phyloP scores from a whole-genome alignment of 2,113 vertebrate species.

The Indicator maculatus region DNA sequence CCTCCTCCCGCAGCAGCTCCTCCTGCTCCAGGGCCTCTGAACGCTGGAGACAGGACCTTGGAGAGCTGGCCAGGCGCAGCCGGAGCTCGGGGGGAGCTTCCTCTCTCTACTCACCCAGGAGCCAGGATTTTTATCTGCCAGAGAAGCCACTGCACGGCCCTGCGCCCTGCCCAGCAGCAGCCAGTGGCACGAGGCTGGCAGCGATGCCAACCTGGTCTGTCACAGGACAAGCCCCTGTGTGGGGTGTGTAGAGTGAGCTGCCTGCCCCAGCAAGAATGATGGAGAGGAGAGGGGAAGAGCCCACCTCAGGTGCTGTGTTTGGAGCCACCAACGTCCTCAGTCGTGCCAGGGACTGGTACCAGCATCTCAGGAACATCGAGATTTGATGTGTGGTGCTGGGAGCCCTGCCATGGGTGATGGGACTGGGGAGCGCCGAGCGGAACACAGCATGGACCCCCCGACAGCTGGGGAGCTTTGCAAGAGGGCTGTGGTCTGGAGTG shows the following conservation, averaged over 20 bases:
- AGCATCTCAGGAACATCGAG: background rate
- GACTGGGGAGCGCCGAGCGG: background rate
- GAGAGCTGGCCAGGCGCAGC: no score
- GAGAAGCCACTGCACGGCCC: accelerated
- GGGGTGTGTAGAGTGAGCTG: background rate
- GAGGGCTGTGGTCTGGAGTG: background rate
- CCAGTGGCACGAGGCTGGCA: accelerated
- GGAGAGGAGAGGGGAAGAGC: background rate
- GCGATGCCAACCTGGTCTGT: background rate
- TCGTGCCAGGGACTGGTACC: background rate
- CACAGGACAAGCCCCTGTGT: background rate
- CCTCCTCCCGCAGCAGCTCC: background rate
- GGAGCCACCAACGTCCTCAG: background rate
- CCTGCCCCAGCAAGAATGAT: background rate
- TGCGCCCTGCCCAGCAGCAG: background rate
- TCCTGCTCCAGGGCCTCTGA: background rate
- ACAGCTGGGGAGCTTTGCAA: no score
- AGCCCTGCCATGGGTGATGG: background rate
- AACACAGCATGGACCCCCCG: background rate
- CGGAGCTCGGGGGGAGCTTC: background rate
- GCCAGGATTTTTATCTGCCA: accelerated
- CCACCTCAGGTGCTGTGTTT: background rate
- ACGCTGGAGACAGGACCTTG: background rate
- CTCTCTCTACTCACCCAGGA: background rate
- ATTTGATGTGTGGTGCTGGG: background rate